These are phyloP conservation scores for Achatina immaculata DNA, from an alignment of 1,140 invertebrate genomes.

Conservation along the genomic window DNA sequence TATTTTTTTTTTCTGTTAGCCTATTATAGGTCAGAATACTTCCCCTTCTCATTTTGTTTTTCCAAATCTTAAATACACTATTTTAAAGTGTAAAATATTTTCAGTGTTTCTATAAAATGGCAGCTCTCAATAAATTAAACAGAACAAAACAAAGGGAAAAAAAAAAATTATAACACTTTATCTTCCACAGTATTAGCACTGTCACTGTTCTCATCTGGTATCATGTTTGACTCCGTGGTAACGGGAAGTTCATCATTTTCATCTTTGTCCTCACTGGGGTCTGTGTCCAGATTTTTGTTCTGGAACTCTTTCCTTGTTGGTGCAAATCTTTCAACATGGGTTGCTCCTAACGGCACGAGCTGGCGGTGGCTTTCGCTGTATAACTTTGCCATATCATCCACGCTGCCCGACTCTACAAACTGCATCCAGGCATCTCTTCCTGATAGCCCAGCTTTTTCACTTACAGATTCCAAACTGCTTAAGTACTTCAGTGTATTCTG, in stretches of 20 bases:
- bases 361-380: neutral
- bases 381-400: neutral
- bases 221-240: neutral
- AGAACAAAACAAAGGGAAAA: neutral
- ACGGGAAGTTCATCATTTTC: neutral
- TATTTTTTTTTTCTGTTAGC: no score
- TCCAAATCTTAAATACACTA: no score
- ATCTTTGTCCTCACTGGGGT: neutral
- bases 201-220: neutral
- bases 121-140: no score
- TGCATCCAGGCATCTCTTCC: neutral
- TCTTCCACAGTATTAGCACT: neutral
- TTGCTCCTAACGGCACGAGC: neutral
- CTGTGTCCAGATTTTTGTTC: neutral
- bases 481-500: slow-evolving; percentile 28
- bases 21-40: no score
- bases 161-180: neutral
- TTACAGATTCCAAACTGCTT: slow-evolving; percentile 5
- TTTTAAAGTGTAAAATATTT: no score
- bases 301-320: neutral
- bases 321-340: neutral
- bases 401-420: neutral
- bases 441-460: slow-evolving; percentile 8
- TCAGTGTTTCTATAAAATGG: no score
- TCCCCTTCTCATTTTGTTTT: no score